phyloP scores from a whole-genome alignment of 1,140 invertebrate genomes.

The Chrysopa pallens region DNA sequence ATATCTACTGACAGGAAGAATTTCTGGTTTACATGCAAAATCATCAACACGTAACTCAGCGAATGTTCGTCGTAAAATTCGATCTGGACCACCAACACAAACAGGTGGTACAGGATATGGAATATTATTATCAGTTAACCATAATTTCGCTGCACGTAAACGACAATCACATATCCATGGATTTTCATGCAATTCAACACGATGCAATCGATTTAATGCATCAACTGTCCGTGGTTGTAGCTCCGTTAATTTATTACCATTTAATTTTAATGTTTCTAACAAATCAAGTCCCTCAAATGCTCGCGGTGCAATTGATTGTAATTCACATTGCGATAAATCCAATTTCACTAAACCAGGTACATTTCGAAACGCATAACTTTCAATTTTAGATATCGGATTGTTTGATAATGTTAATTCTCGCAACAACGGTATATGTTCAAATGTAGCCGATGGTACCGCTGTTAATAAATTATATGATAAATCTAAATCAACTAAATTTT shows the following conservation, averaged over 20 bases:
- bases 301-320: conserved; percentile 52
- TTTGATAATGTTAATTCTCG: conserved; percentile 58
- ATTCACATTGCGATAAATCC: conserved; percentile 64
- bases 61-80: conserved; percentile 48
- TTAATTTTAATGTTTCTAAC: conserved; percentile 64
- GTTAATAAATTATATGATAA: conserved; percentile 66
- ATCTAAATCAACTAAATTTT: conserved; percentile 77
- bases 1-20: conserved; percentile 52
- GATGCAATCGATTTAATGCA: conserved; percentile 51
- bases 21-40: conserved; percentile 73
- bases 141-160: conserved; percentile 60
- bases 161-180: conserved; percentile 83
- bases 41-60: conserved; percentile 60
- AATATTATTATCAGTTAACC: conserved; percentile 67
- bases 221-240: conserved; percentile 53
- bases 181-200: conserved; percentile 76
- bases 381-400: conserved; percentile 67
- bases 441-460: conserved; percentile 54
- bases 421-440: conserved; percentile 58
- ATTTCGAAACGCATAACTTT: conserved; percentile 51
- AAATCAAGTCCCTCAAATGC: conserved; percentile 61
- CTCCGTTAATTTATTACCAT: conserved; percentile 59
- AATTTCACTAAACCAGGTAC: conserved; percentile 63
- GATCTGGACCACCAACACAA: conserved; percentile 47
- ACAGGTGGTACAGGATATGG: conserved; percentile 56